Conservation (phyloP, 2,888 invertebrate genomes). For the Chymomyza caudatula region DNA sequence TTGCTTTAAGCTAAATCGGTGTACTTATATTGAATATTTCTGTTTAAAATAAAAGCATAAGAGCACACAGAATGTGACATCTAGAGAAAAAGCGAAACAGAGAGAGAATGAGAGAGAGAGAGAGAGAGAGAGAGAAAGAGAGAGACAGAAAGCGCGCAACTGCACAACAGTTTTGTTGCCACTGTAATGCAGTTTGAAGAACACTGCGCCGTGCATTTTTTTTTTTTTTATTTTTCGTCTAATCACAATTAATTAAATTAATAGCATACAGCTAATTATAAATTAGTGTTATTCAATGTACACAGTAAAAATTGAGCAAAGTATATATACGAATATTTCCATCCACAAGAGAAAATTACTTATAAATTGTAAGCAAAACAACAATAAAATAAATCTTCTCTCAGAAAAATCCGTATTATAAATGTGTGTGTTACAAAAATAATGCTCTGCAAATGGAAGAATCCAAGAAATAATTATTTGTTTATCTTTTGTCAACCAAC, state of each 20-base stretch:
- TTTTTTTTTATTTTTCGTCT: conserved; percentile 16
- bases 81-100: conserved; percentile 3
- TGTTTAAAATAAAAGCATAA: neutral
- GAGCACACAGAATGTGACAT: neutral
- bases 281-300: conserved; percentile 26
- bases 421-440: conserved; percentile 34
- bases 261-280: conserved; percentile 9
- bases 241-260: neutral
- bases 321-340: conserved; percentile 19
- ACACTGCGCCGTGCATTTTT: neutral
- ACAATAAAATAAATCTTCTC: conserved; percentile 7
- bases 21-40: neutral
- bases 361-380: neutral
- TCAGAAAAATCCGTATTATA: conserved; percentile 17
- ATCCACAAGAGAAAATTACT: conserved; percentile 29
- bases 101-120: conserved; percentile 5
- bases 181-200: conserved; percentile 1
- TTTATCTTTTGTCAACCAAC: neutral
- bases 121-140: conserved; percentile 11
- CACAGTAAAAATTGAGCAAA: neutral
- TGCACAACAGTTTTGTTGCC: neutral
- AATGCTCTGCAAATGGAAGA: conserved; percentile 37
- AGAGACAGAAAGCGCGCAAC: neutral
- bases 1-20: neutral
- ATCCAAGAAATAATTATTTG: neutral